These are phyloP conservation scores for Oligia latruncula DNA, from an alignment of 2,888 invertebrate genomes.

Conservation along the genomic window DNA sequence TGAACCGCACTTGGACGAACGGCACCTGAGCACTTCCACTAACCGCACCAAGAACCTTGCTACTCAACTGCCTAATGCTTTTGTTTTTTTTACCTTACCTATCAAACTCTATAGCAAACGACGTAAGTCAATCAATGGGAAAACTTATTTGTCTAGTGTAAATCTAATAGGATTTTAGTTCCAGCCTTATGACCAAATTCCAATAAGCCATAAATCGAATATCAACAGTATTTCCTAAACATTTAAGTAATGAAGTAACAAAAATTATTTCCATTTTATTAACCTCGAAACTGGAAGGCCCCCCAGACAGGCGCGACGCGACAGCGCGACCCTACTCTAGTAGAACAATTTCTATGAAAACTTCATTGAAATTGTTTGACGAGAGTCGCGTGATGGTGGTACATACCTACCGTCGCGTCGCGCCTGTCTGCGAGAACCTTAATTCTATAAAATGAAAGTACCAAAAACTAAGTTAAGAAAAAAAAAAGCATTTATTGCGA, in stretches of 20 bases:
- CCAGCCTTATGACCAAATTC: background rate
- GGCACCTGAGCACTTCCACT: too few species aligned
- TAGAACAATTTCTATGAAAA: too few species aligned
- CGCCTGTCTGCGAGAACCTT: background rate
- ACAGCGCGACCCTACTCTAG: too few species aligned
- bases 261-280: constrained; percentile 14
- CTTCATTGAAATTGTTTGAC: too few species aligned
- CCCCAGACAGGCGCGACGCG: too few species aligned
- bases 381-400: too few species aligned
- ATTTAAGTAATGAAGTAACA: constrained; percentile 12
- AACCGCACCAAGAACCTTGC: too few species aligned
- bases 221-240: background rate
- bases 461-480: constrained; percentile 23
- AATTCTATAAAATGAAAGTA: constrained; percentile 4
- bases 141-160: background rate
- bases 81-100: background rate
- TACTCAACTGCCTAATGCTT: background rate
- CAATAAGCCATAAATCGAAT: background rate
- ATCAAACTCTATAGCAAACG: background rate
- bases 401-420: too few species aligned
- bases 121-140: background rate
- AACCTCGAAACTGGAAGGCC: background rate
- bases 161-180: background rate
- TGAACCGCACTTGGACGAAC: too few species aligned
- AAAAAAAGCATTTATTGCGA: too few species aligned